Base-by-base conservation (phyloP, 1,140 invertebrate genomes). In the Octopus sinensis region DNA sequence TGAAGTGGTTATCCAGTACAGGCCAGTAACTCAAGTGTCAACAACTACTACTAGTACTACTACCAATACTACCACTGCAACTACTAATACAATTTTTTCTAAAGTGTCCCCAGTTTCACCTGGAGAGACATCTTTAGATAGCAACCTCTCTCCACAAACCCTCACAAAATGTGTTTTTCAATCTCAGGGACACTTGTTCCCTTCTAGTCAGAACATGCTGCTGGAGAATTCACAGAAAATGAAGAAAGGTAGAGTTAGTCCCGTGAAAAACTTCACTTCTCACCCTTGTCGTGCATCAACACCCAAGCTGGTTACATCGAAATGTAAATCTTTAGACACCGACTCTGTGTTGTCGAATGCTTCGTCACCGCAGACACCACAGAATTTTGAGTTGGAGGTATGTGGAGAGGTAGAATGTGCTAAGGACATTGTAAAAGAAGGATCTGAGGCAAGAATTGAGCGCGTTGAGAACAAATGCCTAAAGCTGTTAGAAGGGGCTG, bases 381-480 rank as follows among this genome's bases (percentile, higher is more conserved):
- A 53, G n/a, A 79, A 84, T 12, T 68, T 78, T 54, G 82, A 86
- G 73, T 79, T 86, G 4, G 84, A 87, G 80, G 85, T 87, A 12
- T 87, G 86, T 83, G 86, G 86, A 5, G 82, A 85, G 76, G 84
- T 86, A 17, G 86, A 87, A 78, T 79, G 85, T 71, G 86, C 86
- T 56, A 84, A 86, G 79, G 84, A 86, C 78, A 76, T 87, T 80
- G 83, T 85, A 23, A 81, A 83, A 71, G 82, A 71, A 54, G 82
- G 84, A 77, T 54, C 83, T 43, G 86, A 86, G 79, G 85, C 86
- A 51, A 84, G 79, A 78, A 87, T 88, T 77, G 87, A 88, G 81
- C 82, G 85, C 76, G 83, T 88, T 51, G 86, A 88, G 84, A 87
- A 88, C 78, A 84, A 84, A 81, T 81, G 82, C 82, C 80, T 85